A percentile compares a stretch with the other conserved stretches of the same genome.
These are phyloP conservation scores for Sus scrofa DNA, from an alignment of 2,113 vertebrate genomes.

Conservation along the genomic window T2T-Sscrofa CM000817.6:63019001-63019500, in stretches of 20 bases:
- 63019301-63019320: background rate
- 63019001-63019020: too few species aligned
- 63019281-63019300: background rate
- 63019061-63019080: too few species aligned
- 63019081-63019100: too few species aligned
- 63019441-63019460: background rate
- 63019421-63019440: rapidly evolving
- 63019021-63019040: too few species aligned
- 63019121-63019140: too few species aligned
- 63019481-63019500: background rate
- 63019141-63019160: too few species aligned
- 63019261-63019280: background rate
- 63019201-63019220: background rate
- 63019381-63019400: background rate
- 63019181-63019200: background rate
- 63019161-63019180: too few species aligned
- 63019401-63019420: background rate
- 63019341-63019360: background rate
- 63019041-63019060: too few species aligned
- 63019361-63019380: too few species aligned
- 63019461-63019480: background rate
- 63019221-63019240: background rate
- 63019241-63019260: background rate
- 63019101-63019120: too few species aligned
- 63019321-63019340: background rate